These are phyloP conservation scores for Brachionus rotundiformis DNA, from an alignment of 1,140 invertebrate genomes.

Conservation along the genomic window DNA sequence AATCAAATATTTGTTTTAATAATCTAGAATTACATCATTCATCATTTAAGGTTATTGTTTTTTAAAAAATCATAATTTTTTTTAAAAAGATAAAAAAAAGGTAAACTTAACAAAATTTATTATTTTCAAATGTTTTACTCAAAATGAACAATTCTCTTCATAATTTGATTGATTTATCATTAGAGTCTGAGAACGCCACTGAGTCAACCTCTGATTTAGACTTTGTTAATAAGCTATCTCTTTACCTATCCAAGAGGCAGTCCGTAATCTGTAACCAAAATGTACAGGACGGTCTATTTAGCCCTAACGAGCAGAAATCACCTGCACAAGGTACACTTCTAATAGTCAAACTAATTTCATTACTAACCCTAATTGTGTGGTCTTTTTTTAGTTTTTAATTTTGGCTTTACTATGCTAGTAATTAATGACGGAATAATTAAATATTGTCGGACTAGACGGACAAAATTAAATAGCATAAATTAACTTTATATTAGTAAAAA, in stretches of 20 bases:
- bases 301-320: background rate
- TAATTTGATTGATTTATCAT: background rate
- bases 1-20: background rate
- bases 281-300: background rate
- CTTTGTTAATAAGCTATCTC: background rate
- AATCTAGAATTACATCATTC: constrained; percentile 3
- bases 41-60: background rate
- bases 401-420: background rate
- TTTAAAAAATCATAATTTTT: background rate
- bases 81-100: background rate
- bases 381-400: too few species aligned
- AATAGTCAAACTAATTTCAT: background rate
- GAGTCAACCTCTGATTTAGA: background rate
- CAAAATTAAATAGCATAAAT: background rate
- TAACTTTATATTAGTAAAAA: background rate
- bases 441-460: background rate
- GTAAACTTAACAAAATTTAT: constrained; percentile 4
- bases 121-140: background rate
- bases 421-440: background rate
- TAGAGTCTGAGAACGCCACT: background rate
- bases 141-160: background rate
- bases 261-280: background rate
- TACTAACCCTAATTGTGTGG: background rate
- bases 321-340: background rate
- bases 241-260: background rate